Conservation (phyloP, 2,888 invertebrate genomes). For the Idaea straminata region DNA sequence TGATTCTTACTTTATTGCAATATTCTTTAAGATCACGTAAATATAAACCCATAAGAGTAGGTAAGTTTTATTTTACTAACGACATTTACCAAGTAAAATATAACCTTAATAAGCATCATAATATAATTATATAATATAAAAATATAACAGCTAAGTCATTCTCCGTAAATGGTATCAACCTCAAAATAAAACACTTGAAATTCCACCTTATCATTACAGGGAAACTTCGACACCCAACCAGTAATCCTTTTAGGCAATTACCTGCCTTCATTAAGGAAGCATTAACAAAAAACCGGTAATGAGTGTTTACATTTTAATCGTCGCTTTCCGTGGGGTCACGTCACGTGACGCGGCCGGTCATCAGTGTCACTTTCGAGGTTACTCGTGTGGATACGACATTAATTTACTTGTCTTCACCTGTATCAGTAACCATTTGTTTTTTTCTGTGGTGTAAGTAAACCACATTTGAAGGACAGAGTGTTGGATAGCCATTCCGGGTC, state of each 20-base stretch:
- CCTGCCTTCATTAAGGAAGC: background rate
- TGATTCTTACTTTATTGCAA: too few relatives aligned
- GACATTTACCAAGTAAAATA: too few relatives aligned
- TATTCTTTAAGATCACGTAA: too few relatives aligned
- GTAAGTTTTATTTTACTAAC: too few relatives aligned
- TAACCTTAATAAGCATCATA: too few relatives aligned
- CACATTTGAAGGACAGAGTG: too few relatives aligned
- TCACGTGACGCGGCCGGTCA: background rate
- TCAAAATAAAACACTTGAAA: background rate
- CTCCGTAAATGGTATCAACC: background rate
- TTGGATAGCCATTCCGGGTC: too few relatives aligned
- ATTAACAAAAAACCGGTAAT: constrained; percentile 4
- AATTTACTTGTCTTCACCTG: background rate
- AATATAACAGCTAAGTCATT: background rate
- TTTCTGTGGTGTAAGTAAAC: background rate
- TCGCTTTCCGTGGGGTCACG: constrained; percentile 1
- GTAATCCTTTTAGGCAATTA: constrained; percentile 1
- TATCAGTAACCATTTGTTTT: background rate
- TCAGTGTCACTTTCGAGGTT: background rate
- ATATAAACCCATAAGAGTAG: too few relatives aligned
- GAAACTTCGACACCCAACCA: background rate
- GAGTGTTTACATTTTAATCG: constrained; percentile 5
- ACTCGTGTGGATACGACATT: background rate
- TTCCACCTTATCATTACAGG: background rate
- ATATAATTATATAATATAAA: too few relatives aligned